phyloP scores from a whole-genome alignment of 2,113 vertebrate genomes.

The Actenoides hombroni region DNA sequence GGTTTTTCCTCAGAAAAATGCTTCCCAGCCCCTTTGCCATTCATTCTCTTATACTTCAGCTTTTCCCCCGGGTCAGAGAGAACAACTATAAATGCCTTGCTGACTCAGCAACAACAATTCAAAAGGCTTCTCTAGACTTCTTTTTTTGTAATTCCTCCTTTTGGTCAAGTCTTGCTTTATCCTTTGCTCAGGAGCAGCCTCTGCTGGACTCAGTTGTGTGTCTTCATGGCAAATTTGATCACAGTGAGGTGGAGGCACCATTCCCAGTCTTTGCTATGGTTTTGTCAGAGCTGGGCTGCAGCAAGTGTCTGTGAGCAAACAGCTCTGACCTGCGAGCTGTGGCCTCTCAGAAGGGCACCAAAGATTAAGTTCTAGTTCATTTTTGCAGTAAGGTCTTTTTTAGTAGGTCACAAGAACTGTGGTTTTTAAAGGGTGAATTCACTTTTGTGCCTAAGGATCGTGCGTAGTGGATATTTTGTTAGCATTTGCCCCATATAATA shows the following conservation, averaged over 20 bases:
- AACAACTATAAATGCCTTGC: not conserved
- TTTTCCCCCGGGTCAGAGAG: not conserved
- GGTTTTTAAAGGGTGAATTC: not conserved
- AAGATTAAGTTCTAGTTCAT: not conserved
- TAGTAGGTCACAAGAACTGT: not conserved
- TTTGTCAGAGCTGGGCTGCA: not conserved
- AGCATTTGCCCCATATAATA: not conserved
- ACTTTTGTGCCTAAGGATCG: not conserved
- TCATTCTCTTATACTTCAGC: not conserved
- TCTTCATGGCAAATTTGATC: accelerated
- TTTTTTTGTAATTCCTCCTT: not conserved
- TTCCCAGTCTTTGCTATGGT: not conserved
- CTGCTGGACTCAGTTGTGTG: not conserved
- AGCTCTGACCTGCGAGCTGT: not conserved
- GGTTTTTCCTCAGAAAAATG: not conserved
- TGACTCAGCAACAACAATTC: not conserved
- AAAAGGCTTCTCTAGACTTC: not conserved
- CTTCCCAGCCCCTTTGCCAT: not conserved
- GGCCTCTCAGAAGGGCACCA: not conserved
- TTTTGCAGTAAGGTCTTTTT: not conserved
- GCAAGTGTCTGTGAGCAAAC: not conserved
- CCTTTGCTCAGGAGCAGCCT: not conserved
- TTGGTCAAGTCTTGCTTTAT: not conserved
- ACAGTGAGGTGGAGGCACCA: not conserved
- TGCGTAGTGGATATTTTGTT: accelerated